Conservation (phyloP, 2,113 vertebrate genomes). For the Cheirogaleus medius region DNA sequence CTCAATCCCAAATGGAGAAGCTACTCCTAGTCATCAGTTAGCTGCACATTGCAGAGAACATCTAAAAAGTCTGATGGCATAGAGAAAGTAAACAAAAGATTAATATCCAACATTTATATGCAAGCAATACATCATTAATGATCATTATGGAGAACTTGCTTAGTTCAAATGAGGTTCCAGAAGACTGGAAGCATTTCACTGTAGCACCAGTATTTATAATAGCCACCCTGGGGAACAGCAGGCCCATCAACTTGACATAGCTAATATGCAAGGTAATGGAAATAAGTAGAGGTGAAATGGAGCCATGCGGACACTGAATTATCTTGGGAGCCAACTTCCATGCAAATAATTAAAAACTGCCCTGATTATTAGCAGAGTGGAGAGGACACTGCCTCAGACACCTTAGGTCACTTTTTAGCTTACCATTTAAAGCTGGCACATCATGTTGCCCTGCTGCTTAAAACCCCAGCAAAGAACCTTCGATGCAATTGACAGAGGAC, state of each 20-base stretch:
- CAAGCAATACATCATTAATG: slow-evolving; percentile 76
- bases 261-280: slow-evolving; percentile 70
- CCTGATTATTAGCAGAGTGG: slow-evolving; percentile 62
- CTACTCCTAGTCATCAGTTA: slow-evolving; percentile 34
- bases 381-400: slow-evolving; percentile 69
- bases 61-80: slow-evolving; percentile 66
- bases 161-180: slow-evolving; percentile 76
- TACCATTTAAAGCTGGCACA: slow-evolving; percentile 1
- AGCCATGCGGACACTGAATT: slow-evolving; percentile 63
- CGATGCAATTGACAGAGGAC: not conserved
- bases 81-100: slow-evolving; percentile 78
- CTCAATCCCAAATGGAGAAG: slow-evolving; percentile 15
- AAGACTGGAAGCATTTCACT: slow-evolving; percentile 69
- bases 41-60: slow-evolving; percentile 40
- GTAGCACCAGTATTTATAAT: slow-evolving; percentile 73
- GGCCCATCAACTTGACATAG: slow-evolving; percentile 60
- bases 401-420: slow-evolving; percentile 70
- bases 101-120: slow-evolving; percentile 75
- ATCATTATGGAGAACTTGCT: slow-evolving; percentile 70
- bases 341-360: slow-evolving; percentile 62
- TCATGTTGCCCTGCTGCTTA: not conserved
- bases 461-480: not conserved
- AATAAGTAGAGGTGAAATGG: slow-evolving; percentile 73
- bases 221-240: slow-evolving; percentile 59
- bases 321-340: slow-evolving; percentile 49